Evolutionary conservation across 2,797 vertebrate genomes (phyloP).

Genomic region (Coregonus sp.): DNA sequence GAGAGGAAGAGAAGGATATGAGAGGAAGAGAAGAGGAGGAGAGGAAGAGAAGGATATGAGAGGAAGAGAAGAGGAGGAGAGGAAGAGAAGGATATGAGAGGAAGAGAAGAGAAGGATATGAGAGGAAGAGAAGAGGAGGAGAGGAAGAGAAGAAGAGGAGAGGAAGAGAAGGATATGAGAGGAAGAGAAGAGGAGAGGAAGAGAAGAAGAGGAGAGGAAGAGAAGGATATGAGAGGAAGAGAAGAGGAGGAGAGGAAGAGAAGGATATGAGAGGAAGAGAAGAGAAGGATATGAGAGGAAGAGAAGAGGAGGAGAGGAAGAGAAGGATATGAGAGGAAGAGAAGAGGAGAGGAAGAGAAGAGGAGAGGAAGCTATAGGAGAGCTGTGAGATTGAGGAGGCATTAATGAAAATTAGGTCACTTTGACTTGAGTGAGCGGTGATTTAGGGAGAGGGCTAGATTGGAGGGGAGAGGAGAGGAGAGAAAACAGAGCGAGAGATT

Average conservation of each 20-base stretch:
- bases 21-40: constrained; percentile 33
- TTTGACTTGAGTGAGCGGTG: constrained; percentile 26
- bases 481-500: not conserved
- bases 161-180: too few species aligned
- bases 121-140: too few species aligned
- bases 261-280: too few species aligned
- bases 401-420: constrained; percentile 46
- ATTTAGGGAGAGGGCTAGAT: constrained; percentile 13
- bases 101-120: too few species aligned
- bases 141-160: too few species aligned
- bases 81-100: too few species aligned
- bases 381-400: constrained; percentile 29
- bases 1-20: not conserved
- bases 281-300: too few species aligned
- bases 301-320: too few species aligned
- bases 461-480: constrained; percentile 6
- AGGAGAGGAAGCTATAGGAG: constrained; percentile 34
- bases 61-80: constrained; percentile 19
- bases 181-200: too few species aligned
- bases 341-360: not conserved
- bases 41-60: not conserved
- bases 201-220: too few species aligned
- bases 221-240: too few species aligned
- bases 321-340: not conserved
- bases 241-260: too few species aligned